phyloP scores from a whole-genome alignment of 2,797 vertebrate genomes.

The Pelodytes ibericus region DNA sequence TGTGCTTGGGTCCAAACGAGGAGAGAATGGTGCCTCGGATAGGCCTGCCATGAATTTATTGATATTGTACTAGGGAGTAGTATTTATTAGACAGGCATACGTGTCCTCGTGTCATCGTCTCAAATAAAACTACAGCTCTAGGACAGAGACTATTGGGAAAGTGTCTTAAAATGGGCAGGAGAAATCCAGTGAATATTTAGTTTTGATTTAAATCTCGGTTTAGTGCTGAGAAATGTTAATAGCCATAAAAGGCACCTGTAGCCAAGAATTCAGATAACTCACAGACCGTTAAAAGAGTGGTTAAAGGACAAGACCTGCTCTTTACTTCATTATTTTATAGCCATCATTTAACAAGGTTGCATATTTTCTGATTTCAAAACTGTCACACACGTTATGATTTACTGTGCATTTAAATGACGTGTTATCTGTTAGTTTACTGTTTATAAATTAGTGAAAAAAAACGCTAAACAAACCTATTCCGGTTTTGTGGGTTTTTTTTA shows the following conservation, averaged over 20 bases:
- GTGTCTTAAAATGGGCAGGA: constrained; percentile 25
- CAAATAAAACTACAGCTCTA: constrained; percentile 37
- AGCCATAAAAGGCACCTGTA: constrained; percentile 42
- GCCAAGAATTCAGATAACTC: neutral
- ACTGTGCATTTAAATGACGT: too few relatives aligned
- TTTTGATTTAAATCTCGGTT: constrained; percentile 33
- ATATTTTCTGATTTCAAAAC: too few relatives aligned
- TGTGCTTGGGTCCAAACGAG: constrained; percentile 30
- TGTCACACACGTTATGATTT: too few relatives aligned
- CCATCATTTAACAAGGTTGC: too few relatives aligned
- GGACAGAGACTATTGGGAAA: constrained; percentile 44
- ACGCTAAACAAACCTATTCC: too few relatives aligned
- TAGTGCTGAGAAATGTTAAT: constrained; percentile 25
- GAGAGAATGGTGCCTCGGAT: constrained; percentile 24
- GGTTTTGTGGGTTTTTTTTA: too few relatives aligned
- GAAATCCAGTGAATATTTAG: constrained; percentile 48
- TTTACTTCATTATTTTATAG: too few relatives aligned
- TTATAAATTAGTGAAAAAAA: too few relatives aligned
- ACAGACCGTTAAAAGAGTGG: neutral
- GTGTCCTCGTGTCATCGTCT: constrained; percentile 38
- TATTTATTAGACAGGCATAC: constrained; percentile 52
- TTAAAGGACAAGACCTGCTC: neutral
- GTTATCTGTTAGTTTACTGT: too few relatives aligned
- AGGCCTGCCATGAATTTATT: constrained; percentile 33
- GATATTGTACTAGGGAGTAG: constrained; percentile 42